phyloP scores from a whole-genome alignment of 2,888 invertebrate species.

The Cataglyphis albicans region DNA sequence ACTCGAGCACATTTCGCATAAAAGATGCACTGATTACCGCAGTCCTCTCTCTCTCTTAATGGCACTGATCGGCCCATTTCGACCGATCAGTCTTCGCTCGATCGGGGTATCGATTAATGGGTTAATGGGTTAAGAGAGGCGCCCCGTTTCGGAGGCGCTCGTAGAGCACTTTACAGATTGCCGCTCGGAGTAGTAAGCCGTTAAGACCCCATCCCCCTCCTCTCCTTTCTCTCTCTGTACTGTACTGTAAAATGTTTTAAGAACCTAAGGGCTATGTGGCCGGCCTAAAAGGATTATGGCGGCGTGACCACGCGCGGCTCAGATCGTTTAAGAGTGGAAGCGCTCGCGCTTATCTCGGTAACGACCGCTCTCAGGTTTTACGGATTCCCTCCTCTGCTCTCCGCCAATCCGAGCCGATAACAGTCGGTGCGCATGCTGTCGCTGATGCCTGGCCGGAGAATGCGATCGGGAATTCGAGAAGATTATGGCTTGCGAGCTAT shows the following conservation, averaged over 20 bases:
- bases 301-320: conserved; percentile 62
- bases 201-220: conserved; percentile 61
- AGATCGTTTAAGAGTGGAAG: conserved; percentile 62
- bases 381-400: not conserved
- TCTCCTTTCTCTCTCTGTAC: conserved; percentile 19
- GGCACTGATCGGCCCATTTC: conserved; percentile 52
- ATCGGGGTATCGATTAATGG: conserved; percentile 58
- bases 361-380: conserved; percentile 59
- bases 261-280: conserved; percentile 64
- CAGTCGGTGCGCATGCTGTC: conserved; percentile 34
- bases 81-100: conserved; percentile 72
- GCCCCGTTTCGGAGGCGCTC: conserved; percentile 59
- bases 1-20: conserved; percentile 47
- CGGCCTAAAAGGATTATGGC: conserved; percentile 73
- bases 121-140: conserved; percentile 73
- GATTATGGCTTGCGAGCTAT: conserved; percentile 23
- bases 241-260: conserved; percentile 74
- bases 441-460: conserved; percentile 9
- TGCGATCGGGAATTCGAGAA: conserved; percentile 37
- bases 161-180: conserved; percentile 75
- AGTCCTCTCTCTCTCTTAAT: conserved; percentile 14
- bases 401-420: conserved; percentile 29
- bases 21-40: conserved; percentile 65
- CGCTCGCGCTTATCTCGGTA: conserved; percentile 65
- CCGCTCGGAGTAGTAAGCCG: conserved; percentile 72